phyloP scores from a whole-genome alignment of 2,113 vertebrate genomes.

The Pampusana beccarii region DNA sequence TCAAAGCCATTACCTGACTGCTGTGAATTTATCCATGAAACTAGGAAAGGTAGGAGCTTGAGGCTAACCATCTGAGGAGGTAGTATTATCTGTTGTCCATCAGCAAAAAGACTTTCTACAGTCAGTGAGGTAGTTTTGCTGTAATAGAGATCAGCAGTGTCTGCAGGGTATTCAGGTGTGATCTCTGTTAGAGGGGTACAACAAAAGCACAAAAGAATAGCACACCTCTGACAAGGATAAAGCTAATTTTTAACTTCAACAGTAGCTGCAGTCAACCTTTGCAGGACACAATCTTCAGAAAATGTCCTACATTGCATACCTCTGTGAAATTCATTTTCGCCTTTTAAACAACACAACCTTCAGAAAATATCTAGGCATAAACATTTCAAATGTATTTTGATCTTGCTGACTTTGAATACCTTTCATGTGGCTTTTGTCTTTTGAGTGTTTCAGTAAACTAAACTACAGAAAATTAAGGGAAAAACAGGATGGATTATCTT shows the following conservation, averaged over 20 bases:
- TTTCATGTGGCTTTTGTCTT: not conserved
- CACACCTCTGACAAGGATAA: not conserved
- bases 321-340: not conserved
- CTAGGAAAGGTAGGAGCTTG: not conserved
- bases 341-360: not conserved
- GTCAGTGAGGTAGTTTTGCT: not conserved
- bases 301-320: not conserved
- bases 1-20: not conserved
- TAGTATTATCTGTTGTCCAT: not conserved
- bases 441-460: not conserved
- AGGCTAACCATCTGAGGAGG: not conserved
- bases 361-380: not conserved
- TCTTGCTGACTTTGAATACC: not conserved
- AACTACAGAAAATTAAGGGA: not conserved
- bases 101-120: not conserved
- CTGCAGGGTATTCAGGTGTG: not conserved
- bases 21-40: not conserved
- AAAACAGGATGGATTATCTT: not conserved
- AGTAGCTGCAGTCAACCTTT: not conserved
- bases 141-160: not conserved
- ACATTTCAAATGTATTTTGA: not conserved
- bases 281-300: not conserved
- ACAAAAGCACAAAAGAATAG: not conserved
- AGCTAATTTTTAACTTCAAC: not conserved
- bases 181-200: not conserved